Evolutionary conservation across 2,888 invertebrate genomes (phyloP), one percentile per base, ranked within the genome.

Genomic region (Tethea ocularis): DNA sequence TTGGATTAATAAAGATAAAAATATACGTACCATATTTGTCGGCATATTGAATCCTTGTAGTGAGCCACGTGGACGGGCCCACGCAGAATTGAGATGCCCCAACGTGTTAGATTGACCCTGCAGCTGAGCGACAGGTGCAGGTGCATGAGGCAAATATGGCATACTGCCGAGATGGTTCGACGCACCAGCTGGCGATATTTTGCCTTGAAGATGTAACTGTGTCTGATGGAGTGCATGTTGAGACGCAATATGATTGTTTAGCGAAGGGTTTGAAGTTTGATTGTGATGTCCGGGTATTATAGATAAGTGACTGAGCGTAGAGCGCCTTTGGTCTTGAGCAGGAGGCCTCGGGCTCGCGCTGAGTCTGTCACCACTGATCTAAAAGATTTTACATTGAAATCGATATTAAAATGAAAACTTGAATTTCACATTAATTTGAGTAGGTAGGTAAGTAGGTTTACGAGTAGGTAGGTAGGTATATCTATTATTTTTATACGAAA

Each of bases 291-390:
- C 7, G 61, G 65, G 55, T 33, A 64, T 5, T 54, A 64, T 51
- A 23, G 74, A 62, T 11, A 74, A 57, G 52, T 82, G 74, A 22
- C 76, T 80, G 17, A 89, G 67, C 1, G 89, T 85, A 5, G 84
- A 75, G 22, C 86, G 84, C 10, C 89, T 82, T 61, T 79, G 85
- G 22, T 91, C 89, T 58, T 77, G 65, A 17, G 69, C 63, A 0
- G 84, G 76, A 1, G 88, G 87, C 59, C 82, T 78, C 1, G 92
- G 92, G 63, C 91, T 91, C 41, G 89, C 87, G 63, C 86, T 88
- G 61, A 82, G 74, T 74, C 89, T 77, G 52, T 89, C 89, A 36
- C 87, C 83, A 62, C 82, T 74, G 20, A 85, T 72, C 89, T 88
- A 61, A 52, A 66, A 67, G 24, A 51, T 22, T 26, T 54, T 13